Evolutionary conservation across 2,888 invertebrate species (phyloP).

Genomic region (Vanessa cardui): DNA sequence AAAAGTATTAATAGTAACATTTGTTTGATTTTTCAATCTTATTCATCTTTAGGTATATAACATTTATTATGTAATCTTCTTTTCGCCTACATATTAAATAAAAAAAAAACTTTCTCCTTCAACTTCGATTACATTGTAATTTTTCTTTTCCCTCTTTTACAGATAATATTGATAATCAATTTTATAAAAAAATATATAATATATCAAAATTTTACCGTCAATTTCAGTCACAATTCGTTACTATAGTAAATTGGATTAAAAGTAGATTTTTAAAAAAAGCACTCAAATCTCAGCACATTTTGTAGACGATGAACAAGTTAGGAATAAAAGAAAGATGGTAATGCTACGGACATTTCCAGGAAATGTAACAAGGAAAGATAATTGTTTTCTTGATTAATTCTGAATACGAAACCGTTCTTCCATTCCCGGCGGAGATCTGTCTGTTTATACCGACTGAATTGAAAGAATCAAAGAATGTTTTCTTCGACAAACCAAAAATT

Average conservation of each 20-base stretch:
- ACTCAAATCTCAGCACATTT: constrained; percentile 1
- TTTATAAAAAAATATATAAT: no score
- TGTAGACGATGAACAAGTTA: constrained; percentile 26
- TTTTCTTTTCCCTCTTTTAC: constrained; percentile 13
- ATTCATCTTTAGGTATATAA: no score
- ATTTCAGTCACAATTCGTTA: background rate
- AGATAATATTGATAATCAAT: background rate
- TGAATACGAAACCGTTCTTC: constrained; percentile 51
- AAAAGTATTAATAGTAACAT: no score
- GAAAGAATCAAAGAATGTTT: constrained; percentile 44
- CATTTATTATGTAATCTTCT: no score
- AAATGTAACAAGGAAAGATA: constrained; percentile 61
- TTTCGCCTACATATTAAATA: no score
- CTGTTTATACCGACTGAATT: constrained; percentile 37
- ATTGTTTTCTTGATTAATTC: constrained; percentile 76
- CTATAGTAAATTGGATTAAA: background rate
- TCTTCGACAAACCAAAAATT: constrained; percentile 20
- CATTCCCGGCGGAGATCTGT: constrained; percentile 41
- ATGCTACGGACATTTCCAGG: constrained; percentile 52
- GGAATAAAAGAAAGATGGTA: constrained; percentile 34
- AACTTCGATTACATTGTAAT: no score
- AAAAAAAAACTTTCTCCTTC: no score
- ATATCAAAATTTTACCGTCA: background rate
- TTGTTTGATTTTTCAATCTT: no score
- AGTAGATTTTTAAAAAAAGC: background rate